Conservation (phyloP, 2,113 vertebrate species). For the Phocoena sinus region DNA sequence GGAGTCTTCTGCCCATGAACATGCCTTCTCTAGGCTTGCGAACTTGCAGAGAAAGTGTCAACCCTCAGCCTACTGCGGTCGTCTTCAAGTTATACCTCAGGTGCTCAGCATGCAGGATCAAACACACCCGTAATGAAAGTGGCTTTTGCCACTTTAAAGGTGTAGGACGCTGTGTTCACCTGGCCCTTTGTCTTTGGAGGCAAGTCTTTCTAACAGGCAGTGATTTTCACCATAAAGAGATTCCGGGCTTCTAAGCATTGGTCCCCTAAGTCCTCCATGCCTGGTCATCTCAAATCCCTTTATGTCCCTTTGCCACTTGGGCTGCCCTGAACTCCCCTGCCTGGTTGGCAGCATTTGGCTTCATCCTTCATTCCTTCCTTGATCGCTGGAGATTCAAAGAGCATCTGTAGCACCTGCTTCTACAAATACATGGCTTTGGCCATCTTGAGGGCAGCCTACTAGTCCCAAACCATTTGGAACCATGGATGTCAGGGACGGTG, state of each 20-base stretch:
- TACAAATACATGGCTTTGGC: not conserved
- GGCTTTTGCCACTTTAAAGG: not conserved
- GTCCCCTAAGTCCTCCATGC: not conserved
- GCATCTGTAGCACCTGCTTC: not conserved
- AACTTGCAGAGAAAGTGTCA: not conserved
- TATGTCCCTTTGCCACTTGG: not conserved
- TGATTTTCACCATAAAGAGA: not conserved
- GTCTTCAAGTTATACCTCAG: not conserved
- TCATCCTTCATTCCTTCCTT: not conserved
- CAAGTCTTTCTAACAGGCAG: not conserved
- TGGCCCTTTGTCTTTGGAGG: not conserved
- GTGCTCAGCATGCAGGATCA: not conserved
- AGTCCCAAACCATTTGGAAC: not conserved
- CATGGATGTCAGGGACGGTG: not conserved
- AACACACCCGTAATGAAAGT: accelerated
- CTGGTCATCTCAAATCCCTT: not conserved
- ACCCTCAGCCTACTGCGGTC: accelerated
- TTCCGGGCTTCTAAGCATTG: accelerated
- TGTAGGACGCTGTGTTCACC: not conserved
- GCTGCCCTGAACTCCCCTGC: not conserved
- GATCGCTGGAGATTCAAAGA: not conserved
- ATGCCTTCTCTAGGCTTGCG: accelerated
- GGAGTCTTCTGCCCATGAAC: not conserved
- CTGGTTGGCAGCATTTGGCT: not conserved
- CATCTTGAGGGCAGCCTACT: not conserved